Evolutionary conservation across 1,140 invertebrate species (phyloP), one percentile per base, ranked within the genome.

Genomic region (Drosophila guanche): DNA sequence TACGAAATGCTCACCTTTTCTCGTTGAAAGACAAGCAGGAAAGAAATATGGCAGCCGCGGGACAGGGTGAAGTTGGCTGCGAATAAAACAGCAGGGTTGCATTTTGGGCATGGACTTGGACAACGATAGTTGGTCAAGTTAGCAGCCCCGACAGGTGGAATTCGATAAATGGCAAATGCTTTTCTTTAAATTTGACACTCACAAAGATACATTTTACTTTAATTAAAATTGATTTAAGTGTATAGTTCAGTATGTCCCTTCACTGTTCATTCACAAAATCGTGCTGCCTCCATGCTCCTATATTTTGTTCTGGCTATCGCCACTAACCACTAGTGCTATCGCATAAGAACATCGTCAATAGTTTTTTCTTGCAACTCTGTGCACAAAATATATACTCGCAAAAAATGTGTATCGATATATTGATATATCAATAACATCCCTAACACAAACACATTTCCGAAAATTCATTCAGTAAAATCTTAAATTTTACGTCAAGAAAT

Each of bases 1-100:
- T 40, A 60, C 65, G 53, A 78, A 86, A 71, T 86, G 81, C 77
- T 61, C 58, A 86, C 81, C 81, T 86, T 88, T 86, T 86, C 81
- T 78, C 81, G 81, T 88, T 78, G 81, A 86, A 86, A 86, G 77
- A 88, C 83, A 81, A 81, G 83, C 73, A 86, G 81, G 83, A 86
- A 86, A 86, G 81, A 86, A 77, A 81, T 86, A 88, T 85, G 83
- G 73, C 78, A 88, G 83, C 54, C 72, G 29, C 51, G 62, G 57
- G 54, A 72, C 37, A 45, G 46, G 27, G 61, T 63, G 41, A 86
- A 86, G 58, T 86, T 88, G 77, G 81, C 69, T 75, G 81, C 83
- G 78, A 66, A 88, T 81, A 71, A 68, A 45, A 10, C n/a, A 6
- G 7, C 74, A 81, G 51, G 16, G 58, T 61, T 86, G 81, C 56